Evolutionary conservation across 23 tunicate genomes (phyloP).

Genomic region (Diplosoma virens): DNA sequence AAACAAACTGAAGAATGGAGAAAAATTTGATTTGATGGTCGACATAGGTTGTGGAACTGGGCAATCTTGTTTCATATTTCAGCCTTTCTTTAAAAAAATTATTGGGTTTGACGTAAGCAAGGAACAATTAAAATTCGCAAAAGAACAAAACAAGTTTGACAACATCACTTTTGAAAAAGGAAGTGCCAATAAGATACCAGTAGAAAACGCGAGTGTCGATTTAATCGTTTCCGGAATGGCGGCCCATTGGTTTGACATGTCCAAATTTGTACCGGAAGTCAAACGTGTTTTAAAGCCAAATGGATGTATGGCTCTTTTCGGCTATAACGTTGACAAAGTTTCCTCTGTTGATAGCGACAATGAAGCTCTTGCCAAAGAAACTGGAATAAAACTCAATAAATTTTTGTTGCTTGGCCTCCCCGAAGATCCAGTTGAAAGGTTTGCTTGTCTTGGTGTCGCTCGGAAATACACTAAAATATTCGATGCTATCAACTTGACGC

Average conservation of each 20-base stretch:
- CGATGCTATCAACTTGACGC: conserved; percentile 10
- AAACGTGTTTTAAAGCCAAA: conserved; percentile 59
- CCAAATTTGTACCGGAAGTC: conserved; percentile 48
- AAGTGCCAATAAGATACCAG: conserved; percentile 39
- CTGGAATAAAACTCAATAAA: background rate
- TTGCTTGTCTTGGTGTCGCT: background rate
- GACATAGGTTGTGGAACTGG: conserved; percentile 79
- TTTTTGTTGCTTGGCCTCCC: background rate
- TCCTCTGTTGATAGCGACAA: background rate
- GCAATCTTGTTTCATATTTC: conserved; percentile 31
- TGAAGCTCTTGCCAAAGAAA: background rate
- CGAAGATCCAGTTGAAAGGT: background rate
- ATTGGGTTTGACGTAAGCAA: conserved; percentile 45
- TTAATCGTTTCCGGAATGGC: conserved; percentile 59
- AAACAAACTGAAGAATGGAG: background rate
- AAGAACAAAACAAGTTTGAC: background rate
- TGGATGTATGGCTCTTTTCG: conserved; percentile 59
- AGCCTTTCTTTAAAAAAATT: conserved; percentile 27
- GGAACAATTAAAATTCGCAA: conserved; percentile 45
- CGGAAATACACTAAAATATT: background rate
- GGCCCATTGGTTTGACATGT: conserved; percentile 70
- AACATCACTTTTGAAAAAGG: conserved; percentile 39
- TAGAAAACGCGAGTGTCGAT: conserved; percentile 42
- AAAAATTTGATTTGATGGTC: conserved; percentile 31
- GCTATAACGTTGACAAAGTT: conserved; percentile 23